A percentile compares a stretch with the other conserved stretches of the same genome.
phyloP scores from a whole-genome alignment of 2,797 vertebrate genomes.

The Odontamblyopus lacepedii region DNA sequence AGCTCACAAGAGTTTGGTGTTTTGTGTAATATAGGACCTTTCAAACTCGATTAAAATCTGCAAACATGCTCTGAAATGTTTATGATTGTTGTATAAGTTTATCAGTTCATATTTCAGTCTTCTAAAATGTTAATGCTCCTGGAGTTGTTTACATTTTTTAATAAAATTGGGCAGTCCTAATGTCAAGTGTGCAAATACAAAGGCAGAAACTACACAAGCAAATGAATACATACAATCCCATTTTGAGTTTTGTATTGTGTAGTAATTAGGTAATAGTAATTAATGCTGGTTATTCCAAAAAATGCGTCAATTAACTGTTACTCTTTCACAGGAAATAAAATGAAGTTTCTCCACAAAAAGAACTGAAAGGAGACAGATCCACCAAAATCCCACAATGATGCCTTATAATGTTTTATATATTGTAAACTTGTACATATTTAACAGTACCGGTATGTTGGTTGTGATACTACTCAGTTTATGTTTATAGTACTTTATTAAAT shows the following conservation, averaged over 20 bases:
- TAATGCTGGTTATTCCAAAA: neutral
- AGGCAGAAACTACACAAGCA: no score
- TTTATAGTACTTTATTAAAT: slow-evolving; percentile 86
- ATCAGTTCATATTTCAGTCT: no score
- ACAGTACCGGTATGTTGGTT: slow-evolving; percentile 78
- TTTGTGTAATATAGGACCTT: no score
- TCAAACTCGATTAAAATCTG: no score
- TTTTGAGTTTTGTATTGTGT: neutral
- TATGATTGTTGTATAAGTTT: no score
- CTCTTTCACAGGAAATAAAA: slow-evolving; percentile 89
- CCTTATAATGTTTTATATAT: slow-evolving; percentile 30
- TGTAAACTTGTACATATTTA: slow-evolving; percentile 88
- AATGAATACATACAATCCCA: no score
- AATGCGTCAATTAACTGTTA: neutral
- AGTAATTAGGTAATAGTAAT: neutral
- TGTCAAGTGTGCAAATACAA: no score
- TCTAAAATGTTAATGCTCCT: no score
- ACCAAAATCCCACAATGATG: slow-evolving; percentile 38
- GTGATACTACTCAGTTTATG: slow-evolving; percentile 76
- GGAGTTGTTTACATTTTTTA: no score
- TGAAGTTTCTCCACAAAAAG: slow-evolving; percentile 99
- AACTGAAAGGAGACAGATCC: slow-evolving; percentile 76
- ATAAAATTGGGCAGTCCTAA: no score
- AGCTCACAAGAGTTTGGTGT: no score
- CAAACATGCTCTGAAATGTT: no score